Percentiles rank a stretch among this genome's conserved stretches.
Conservation (phyloP, 2,113 vertebrate genomes). For the Gavialis gangeticus region DNA sequence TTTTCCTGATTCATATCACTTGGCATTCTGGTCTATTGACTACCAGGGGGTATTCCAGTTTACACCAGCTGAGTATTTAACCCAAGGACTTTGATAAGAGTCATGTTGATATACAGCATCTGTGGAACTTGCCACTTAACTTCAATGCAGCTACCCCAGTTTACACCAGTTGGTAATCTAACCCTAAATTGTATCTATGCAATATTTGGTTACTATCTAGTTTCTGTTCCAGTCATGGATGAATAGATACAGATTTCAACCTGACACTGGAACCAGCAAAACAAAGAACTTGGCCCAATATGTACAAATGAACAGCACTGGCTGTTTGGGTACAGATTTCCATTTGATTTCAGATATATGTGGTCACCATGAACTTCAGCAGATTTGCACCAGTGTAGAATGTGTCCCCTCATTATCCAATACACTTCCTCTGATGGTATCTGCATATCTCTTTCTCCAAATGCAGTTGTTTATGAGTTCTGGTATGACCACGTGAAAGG, state of each 20-base stretch:
- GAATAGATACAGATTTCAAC: neutral
- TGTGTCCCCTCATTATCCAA: neutral
- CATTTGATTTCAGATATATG: neutral
- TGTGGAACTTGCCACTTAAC: no score
- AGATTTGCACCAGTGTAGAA: neutral
- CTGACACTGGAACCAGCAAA: neutral
- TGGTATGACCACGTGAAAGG: constrained; percentile 91
- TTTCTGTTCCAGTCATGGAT: neutral
- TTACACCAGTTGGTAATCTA: no score
- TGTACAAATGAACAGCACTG: neutral
- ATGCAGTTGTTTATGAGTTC: constrained; percentile 86
- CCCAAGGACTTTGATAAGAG: neutral
- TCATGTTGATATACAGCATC: no score
- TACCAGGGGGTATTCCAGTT: no score
- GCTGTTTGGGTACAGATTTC: neutral
- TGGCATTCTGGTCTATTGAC: no score
- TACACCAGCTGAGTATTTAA: neutral
- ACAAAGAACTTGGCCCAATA: neutral
- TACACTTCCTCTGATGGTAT: neutral
- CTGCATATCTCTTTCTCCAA: neutral
- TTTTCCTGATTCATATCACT: no score
- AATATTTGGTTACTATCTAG: no score
- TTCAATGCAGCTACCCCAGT: no score
- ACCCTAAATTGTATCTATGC: neutral
- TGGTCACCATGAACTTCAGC: neutral